Base-by-base conservation (phyloP, 2,888 invertebrate genomes). In the Pseudoips prasinana region DNA sequence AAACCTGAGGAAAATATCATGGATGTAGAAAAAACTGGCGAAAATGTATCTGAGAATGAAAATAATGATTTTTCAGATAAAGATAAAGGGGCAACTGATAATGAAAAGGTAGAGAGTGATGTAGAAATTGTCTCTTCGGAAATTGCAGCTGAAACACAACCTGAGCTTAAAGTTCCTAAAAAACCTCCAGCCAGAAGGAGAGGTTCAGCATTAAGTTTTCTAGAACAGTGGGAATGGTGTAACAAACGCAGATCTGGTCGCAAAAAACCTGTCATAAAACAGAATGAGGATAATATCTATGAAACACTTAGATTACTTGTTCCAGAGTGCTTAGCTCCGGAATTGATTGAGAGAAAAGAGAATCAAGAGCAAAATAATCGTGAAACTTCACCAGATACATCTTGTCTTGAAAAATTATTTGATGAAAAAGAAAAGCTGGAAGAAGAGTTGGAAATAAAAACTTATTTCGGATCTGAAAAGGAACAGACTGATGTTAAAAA, bases 181-280 rank as follows among this genome's bases (percentile, higher is more conserved):
- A 90, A 90, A 54, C 74, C 79, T 24, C 76, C 89, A 6, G 90
- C 87, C 1, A 91, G 94, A 52, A 83, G 94, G n/a, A 86, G 94
- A 41, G 91, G 94, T 22, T 94, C 94, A 73, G 92, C 93, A 17
- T 78, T 94, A 7, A 92, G 92, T 28, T 92, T 92, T 53, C 73
- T 95, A 10, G 92, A 94, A 56, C 93, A 93, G 53, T 94, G 95
- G 94, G 93, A 94, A 29, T 95, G 94, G 94, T 94, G 94, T 54
- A 80, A 89, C 31, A 92, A 90, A 53, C 67, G 91, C 9, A 87
- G 90, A 42, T 89, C 90, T 7, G 78, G 79, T 0, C 65, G 86
- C n/a, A 89, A 87, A 35, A 88, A 86, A 66, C 69, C 90, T 3
- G 85, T 25, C 0, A 34, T 82, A 3, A 53, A 58, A 24, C 45